phyloP scores from a whole-genome alignment of 2,888 invertebrate species.

The Zygaena filipendulae region DNA sequence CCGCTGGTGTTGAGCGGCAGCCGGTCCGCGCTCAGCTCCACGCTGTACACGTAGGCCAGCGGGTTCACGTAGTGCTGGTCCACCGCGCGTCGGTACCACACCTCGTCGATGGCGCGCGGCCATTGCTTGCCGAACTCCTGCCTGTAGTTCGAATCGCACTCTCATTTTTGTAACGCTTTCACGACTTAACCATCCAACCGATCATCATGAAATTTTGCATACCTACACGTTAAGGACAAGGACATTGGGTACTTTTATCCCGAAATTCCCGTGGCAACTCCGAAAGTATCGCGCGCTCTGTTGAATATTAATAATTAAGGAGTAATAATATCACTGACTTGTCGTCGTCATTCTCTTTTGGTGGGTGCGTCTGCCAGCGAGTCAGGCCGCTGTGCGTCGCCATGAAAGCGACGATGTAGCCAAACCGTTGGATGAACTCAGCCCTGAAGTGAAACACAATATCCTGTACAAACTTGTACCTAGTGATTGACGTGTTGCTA shows the following conservation, averaged over 20 bases:
- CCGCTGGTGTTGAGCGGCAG: slow-evolving; percentile 68
- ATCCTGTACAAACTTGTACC: too few relatives aligned
- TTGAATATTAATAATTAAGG: too few relatives aligned
- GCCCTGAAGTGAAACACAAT: slow-evolving; percentile 70
- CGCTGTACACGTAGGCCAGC: slow-evolving; percentile 81
- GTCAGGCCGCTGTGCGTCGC: slow-evolving; percentile 92
- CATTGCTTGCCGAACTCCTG: slow-evolving; percentile 79
- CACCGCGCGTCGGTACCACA: slow-evolving; percentile 90
- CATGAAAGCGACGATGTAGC: slow-evolving; percentile 86
- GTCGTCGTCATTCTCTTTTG: slow-evolving; percentile 43
- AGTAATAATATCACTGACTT: slow-evolving; percentile 28
- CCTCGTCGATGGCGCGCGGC: slow-evolving; percentile 84
- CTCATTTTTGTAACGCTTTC: slow-evolving; percentile 14
- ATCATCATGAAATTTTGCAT: too few relatives aligned
- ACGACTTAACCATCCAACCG: too few relatives aligned
- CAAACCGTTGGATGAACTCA: slow-evolving; percentile 85
- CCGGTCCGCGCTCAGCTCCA: slow-evolving; percentile 45
- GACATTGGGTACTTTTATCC: too few relatives aligned
- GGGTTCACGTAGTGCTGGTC: slow-evolving; percentile 84
- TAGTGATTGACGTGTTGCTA: too few relatives aligned
- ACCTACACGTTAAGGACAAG: not conserved
- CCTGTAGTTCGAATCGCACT: too few relatives aligned
- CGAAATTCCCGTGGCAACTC: too few relatives aligned
- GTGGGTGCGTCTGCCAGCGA: slow-evolving; percentile 81
- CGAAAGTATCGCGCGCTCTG: too few relatives aligned